Evolutionary conservation across 2,113 vertebrate genomes (phyloP), one percentile per base, ranked within the genome.

Genomic region (Arothron firmamentum): DNA sequence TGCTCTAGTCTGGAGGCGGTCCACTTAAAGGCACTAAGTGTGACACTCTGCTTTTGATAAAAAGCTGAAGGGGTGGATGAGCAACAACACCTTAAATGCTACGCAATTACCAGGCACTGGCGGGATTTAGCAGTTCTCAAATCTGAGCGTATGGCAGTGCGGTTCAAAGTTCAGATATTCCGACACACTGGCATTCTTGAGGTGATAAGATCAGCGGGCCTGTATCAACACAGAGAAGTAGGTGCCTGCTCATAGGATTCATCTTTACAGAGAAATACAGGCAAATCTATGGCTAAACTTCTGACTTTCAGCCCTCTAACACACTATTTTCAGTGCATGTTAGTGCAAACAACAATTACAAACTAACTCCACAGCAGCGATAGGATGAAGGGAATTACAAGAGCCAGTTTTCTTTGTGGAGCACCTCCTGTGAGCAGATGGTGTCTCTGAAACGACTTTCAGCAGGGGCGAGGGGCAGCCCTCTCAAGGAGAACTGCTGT

Each of bases 151-250:
- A 70, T 65, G 73, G 77, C 49, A 50, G 53, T 58, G 63, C 10
- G 80, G 79, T 77, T 81, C 78, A 85, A 77, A 84, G 85, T 84
- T 88, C 79, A 89, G 85, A 88, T 88, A 77, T 72, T 83, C 56
- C 73, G 85, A 91, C 90, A 88, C 77, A 79, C 65, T 85, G 81
- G 83, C 77, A 85, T 89, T 90, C 85, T 81, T 85, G 43, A 54
- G 60, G 61, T 60, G 88, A 91, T 90, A 88, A 47, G 18, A 89
- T 91, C 90, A 62, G 74, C 50, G 43, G 34, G 62, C 90, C 87
- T 82, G 31, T 60, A 88, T 89, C 80, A 85, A 84, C 84, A 86
- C 41, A 8, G 65, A 59, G 67, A 70, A 65, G 66, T 63, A 72
- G 77, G 69, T 71, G 79, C 73, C 48, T 59, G 53, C 65, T 71